Evolutionary conservation across 2,797 vertebrate species (phyloP), one percentile per base, ranked within the genome.

Genomic region (Ambastaia sidthimunki): DNA sequence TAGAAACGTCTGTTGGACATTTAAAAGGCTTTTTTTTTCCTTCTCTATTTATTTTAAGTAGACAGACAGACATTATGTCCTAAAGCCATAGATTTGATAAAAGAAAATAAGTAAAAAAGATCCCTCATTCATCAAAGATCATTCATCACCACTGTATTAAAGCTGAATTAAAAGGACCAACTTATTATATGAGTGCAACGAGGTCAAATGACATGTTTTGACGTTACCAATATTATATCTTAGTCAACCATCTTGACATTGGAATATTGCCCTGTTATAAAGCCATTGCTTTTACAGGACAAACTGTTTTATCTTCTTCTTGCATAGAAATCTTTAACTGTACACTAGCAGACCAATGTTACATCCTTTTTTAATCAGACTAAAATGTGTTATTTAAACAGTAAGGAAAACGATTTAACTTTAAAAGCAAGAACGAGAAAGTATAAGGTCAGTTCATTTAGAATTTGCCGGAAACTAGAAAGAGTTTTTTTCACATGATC

Each of bases 241-340:
- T 57, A 60, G 76, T 65, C 47, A 66, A 65, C 71, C 74, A 75
- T 77, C 57, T 78, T 69, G 82, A 75, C 67, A 41, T 55, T 85
- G 83, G 80, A 86, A 67, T 83, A 83, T n/a, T 83, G 85, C 60
- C 80, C 84, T 67, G 72, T 65, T 62, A 85, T 87, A 86, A 86
- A 84, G 4, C 37, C 28, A 66, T 16, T 73, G 62, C 50, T 70
- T 81, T 88, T 83, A 84, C 77, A 83, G 81, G 71, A 87, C 74
- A 80, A 55, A 37, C 34, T 37, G 34, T 37, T 31, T 76, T 78
- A 66, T 69, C 73, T 84, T 80, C 83, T 59, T 59, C 71, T 74
- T 74, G 52, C 65, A 74, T 72, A 70, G 71, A 84, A 86, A 89
- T 85, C 63, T 80, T 86, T 86, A 88, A 88, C 84, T 48, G 50